Percentiles rank a stretch among this genome's conserved stretches.
These are phyloP conservation scores for Drosophila leonis DNA, from an alignment of 2,888 invertebrate genomes.

Conservation along the genomic window DNA sequence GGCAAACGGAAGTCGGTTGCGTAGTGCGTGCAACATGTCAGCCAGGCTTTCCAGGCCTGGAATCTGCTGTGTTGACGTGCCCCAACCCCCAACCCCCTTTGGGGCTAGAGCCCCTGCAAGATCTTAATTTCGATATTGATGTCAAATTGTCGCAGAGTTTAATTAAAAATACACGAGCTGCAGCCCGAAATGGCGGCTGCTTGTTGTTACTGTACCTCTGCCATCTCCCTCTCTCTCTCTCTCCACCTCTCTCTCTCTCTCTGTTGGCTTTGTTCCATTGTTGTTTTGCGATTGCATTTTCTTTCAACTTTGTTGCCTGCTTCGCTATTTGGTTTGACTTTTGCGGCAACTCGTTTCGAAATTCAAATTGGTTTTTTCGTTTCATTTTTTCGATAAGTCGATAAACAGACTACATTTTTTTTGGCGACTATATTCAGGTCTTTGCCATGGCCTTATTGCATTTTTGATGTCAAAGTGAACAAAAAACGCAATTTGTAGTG, in stretches of 20 bases:
- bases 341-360: slow-evolving; percentile 24
- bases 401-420: neutral
- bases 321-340: slow-evolving; percentile 15
- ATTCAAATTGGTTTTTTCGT: slow-evolving; percentile 12
- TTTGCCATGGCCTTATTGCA: neutral
- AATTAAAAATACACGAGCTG: slow-evolving; percentile 73
- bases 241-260: neutral
- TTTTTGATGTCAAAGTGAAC: neutral
- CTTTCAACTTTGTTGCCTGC: slow-evolving; percentile 14
- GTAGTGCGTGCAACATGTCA: slow-evolving; percentile 25
- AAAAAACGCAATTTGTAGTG: neutral
- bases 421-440: neutral
- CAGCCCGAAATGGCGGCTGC: slow-evolving; percentile 32
- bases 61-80: neutral
- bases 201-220: neutral
- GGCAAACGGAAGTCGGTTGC: slow-evolving; percentile 56
- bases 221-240: neutral
- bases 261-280: neutral
- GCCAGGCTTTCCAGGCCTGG: slow-evolving; percentile 5
- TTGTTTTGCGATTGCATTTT: neutral
- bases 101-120: slow-evolving; percentile 60
- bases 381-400: slow-evolving; percentile 18
- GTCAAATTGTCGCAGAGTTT: slow-evolving; percentile 78
- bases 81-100: neutral
- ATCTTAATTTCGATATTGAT: slow-evolving; percentile 82